A percentile compares a stretch with the other conserved stretches of the same genome.
These are phyloP conservation scores for Zalophus californianus DNA, from an alignment of 2,797 vertebrate species.

Conservation along the genomic window DNA sequence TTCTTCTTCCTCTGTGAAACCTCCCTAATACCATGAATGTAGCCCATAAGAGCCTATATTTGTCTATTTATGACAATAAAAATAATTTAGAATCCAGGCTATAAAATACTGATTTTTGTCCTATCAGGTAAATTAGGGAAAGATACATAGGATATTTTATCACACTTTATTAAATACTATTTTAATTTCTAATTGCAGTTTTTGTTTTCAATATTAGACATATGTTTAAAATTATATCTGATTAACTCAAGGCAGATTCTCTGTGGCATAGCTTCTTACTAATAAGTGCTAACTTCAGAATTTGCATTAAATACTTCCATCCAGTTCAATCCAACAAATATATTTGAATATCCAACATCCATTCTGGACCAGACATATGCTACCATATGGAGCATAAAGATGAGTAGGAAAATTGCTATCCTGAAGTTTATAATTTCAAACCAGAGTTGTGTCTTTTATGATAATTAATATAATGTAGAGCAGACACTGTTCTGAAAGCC, in stretches of 20 bases:
- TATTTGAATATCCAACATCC: neutral
- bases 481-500: neutral
- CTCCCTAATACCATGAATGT: accelerated
- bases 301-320: neutral
- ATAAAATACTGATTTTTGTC: neutral
- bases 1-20: too few relatives aligned
- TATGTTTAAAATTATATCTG: neutral
- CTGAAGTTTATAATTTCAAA: neutral
- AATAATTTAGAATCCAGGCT: neutral
- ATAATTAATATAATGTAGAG: neutral
- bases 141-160: neutral
- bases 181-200: neutral
- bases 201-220: neutral
- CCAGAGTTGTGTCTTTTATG: neutral
- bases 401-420: neutral
- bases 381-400: neutral
- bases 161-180: neutral
- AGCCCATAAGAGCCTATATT: neutral
- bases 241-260: too few relatives aligned
- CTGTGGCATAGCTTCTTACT: neutral
- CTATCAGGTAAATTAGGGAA: neutral
- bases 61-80: neutral
- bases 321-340: neutral
- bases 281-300: neutral
- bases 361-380: too few relatives aligned